These are phyloP conservation scores for Dipodomys stephensi DNA, from an alignment of 2,113 vertebrate species.

Conservation along the genomic window DNA sequence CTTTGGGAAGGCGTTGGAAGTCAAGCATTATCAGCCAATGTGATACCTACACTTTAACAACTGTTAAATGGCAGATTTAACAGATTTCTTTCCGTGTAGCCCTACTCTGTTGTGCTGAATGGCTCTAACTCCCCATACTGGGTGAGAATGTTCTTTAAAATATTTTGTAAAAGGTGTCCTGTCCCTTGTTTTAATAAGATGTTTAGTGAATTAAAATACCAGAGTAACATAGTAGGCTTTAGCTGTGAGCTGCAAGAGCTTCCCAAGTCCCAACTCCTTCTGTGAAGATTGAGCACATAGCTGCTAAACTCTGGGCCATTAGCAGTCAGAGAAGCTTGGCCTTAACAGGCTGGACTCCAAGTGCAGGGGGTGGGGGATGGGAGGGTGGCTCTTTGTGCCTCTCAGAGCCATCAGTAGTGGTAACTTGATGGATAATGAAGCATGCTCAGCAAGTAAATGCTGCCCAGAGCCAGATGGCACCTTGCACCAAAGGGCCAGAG, in stretches of 20 bases:
- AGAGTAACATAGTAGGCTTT: not conserved
- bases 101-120: not conserved
- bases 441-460: not conserved
- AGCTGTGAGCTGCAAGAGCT: not conserved
- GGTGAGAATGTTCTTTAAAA: not conserved
- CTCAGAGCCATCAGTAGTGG: not conserved
- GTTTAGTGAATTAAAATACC: not conserved
- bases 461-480: not conserved
- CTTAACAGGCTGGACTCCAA: not conserved
- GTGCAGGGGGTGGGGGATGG: not conserved
- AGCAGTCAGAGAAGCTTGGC: not conserved
- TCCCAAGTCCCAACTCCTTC: not conserved
- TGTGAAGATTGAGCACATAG: not conserved
- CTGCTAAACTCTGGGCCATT: not conserved
- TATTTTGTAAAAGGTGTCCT: not conserved
- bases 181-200: not conserved
- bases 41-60: not conserved
- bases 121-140: not conserved
- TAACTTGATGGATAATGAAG: not conserved
- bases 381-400: not conserved
- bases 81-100: not conserved
- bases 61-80: not conserved
- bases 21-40: not conserved
- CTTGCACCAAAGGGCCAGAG: not conserved
- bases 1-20: not conserved